Conservation (phyloP, 2,797 vertebrate species). For the Intellagama lesueurii region DNA sequence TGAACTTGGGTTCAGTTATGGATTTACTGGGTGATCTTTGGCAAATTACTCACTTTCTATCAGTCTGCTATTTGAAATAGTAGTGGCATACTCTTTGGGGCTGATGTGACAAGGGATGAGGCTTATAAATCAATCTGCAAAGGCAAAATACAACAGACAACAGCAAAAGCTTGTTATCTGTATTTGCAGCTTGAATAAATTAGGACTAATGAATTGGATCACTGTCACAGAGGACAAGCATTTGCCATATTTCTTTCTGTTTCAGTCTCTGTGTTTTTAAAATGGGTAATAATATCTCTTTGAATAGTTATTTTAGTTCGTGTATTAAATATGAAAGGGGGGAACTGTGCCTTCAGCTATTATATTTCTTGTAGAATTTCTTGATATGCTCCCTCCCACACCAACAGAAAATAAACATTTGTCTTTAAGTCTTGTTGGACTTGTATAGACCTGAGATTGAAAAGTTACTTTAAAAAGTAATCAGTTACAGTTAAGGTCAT, state of each 20-base stretch:
- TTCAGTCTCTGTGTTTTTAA: background rate
- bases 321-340: background rate
- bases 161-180: conserved; percentile 29
- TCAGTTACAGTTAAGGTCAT: too few species aligned
- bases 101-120: conserved; percentile 15
- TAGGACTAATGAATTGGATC: conserved; percentile 28
- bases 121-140: conserved; percentile 29
- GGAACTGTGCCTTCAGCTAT: background rate
- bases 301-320: conserved; percentile 1
- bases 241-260: conserved; percentile 13
- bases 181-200: conserved; percentile 39
- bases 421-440: background rate
- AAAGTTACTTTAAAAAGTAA: background rate
- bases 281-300: background rate
- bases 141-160: background rate
- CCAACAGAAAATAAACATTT: background rate
- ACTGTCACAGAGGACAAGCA: conserved; percentile 20
- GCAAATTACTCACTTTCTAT: background rate
- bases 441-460: background rate
- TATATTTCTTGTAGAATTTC: background rate
- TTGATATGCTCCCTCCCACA: background rate
- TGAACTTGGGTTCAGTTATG: conserved; percentile 1
- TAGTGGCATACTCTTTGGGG: background rate
- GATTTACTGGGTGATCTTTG: background rate
- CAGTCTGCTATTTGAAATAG: background rate